Conservation (phyloP, 1,140 invertebrate genomes). For the Apolygus lucorum region DNA sequence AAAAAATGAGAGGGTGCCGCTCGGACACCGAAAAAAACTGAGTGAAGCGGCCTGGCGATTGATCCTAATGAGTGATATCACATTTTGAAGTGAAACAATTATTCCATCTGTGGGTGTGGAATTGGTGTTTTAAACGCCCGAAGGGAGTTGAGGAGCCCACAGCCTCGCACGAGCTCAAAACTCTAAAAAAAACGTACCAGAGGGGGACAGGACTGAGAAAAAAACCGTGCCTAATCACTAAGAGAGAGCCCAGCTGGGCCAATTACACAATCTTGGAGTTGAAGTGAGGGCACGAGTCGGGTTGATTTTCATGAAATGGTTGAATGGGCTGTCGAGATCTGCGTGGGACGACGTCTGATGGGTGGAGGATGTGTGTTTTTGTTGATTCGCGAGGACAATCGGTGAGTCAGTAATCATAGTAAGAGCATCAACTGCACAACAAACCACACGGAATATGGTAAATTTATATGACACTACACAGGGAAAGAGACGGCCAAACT, state of each 20-base stretch:
- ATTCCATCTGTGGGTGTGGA: constrained; percentile 13
- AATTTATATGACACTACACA: no score
- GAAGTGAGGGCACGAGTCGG: background rate
- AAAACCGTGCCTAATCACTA: background rate
- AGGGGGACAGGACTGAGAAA: background rate
- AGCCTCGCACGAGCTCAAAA: background rate
- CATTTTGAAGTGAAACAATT: constrained; percentile 15
- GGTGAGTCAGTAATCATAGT: no score
- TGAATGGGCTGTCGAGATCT: no score
- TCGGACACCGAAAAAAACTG: background rate
- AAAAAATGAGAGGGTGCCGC: background rate
- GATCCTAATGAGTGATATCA: constrained; percentile 15
- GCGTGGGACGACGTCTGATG: no score
- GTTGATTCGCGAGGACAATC: no score
- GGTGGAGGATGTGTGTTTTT: no score
- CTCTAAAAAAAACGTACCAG: background rate
- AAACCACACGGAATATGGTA: no score
- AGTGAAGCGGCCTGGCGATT: background rate
- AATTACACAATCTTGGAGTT: constrained; percentile 8
- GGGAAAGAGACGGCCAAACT: no score
- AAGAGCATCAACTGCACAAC: no score
- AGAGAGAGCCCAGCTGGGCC: background rate
- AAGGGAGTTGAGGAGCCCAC: background rate
- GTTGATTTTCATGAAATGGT: no score
- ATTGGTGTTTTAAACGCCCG: background rate